Evolutionary conservation across 2,113 vertebrate species (phyloP), one percentile per base, ranked within the genome.

Genomic region (Chroicocephalus ridibundus): DNA sequence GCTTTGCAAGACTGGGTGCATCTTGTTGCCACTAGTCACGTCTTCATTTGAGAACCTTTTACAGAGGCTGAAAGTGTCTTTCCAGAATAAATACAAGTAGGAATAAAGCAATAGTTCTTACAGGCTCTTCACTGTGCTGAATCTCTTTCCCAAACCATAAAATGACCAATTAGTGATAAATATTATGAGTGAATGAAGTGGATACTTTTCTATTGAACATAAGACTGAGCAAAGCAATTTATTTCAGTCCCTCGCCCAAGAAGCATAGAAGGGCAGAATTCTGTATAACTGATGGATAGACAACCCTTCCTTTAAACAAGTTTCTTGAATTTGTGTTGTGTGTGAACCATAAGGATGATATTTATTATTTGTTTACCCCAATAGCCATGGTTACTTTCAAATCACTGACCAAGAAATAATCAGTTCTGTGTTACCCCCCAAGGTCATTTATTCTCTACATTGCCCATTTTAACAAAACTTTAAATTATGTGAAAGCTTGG

Each of bases 281-380:
- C 44, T 69, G 11, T 58, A 15, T 38, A 88, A 51, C 44, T 77
- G 70, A 49, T 88, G 38, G 15, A 58, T 15, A 88, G 25, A 65
- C 34, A 90, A 25, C 15, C 10, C 5, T 81, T 90, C 21, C 44
- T 78, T 77, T 82, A 88, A 77, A 72, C 4, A 2, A 32, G 9
- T 86, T 44, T 49, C 40, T 86, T 93, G 54, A 90, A 88, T 86
- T 74, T 94, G 31, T 70, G 16, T 42, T 93, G 72, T 65, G 36
- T 8, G 72, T 66, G 25, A 93, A 54, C 31, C 10, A 27, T 58
- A 66, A 82, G 57, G 26, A 36, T 86, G 0, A 4, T 55, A 34
- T 47, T 71, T 87, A 20, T 64, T 75, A 15, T 27, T 34, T 40
- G 20, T 62, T 9, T 62, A 62, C 20, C 51, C 8, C 15, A 54